A percentile compares a stretch with the other conserved stretches of the same genome.
Conservation (phyloP, 2,888 invertebrate species). For the Anagyrus pseudococci region DNA sequence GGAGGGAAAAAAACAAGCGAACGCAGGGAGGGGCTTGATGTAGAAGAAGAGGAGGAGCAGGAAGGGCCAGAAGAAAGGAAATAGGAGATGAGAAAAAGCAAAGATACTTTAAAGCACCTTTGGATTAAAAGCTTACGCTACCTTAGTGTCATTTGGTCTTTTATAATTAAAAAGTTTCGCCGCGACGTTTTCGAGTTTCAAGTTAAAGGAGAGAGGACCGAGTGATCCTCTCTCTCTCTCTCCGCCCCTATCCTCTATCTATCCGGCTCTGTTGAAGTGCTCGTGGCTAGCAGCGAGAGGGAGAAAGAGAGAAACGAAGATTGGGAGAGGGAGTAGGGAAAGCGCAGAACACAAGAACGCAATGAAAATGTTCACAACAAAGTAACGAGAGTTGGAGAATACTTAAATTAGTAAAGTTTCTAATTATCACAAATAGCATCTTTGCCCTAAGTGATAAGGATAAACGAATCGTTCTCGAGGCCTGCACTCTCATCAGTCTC, state of each 20-base stretch:
- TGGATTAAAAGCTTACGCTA: conserved; percentile 47
- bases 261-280: too few species aligned
- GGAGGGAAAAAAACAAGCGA: neutral
- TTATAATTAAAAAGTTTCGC: conserved; percentile 44
- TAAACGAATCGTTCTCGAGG: conserved; percentile 34
- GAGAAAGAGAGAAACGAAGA: too few species aligned
- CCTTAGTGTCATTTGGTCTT: conserved; percentile 44
- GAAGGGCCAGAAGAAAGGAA: neutral
- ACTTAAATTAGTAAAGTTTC: conserved; percentile 40
- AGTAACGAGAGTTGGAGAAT: conserved; percentile 37
- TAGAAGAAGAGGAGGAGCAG: conserved; percentile 10
- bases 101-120: conserved; percentile 40
- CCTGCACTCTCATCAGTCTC: too few species aligned
- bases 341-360: conserved; percentile 16
- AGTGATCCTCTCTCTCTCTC: neutral
- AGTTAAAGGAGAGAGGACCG: conserved; percentile 15
- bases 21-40: too few species aligned
- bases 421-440: conserved; percentile 38
- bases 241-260: too few species aligned
- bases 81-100: conserved; percentile 21
- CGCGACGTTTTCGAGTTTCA: conserved; percentile 23
- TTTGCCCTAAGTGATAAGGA: conserved; percentile 38
- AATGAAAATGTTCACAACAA: conserved; percentile 40
- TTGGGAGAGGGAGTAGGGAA: too few species aligned
- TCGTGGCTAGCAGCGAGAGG: too few species aligned